A percentile compares a stretch with the other conserved stretches of the same genome.
These are phyloP conservation scores for Pygocentrus nattereri DNA, from an alignment of 2,797 vertebrate genomes.

Conservation along the genomic window DNA sequence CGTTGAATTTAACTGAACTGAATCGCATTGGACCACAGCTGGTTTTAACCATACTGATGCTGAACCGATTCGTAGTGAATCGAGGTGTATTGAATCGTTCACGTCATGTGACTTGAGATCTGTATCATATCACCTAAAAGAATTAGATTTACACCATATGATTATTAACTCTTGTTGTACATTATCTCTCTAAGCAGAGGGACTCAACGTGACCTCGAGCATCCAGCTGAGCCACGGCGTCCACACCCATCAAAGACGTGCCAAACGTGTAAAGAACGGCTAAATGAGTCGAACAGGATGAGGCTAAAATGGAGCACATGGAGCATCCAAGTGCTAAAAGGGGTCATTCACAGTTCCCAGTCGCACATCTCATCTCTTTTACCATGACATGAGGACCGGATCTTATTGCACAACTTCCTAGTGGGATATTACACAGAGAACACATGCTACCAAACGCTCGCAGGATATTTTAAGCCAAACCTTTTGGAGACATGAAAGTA, in stretches of 20 bases:
- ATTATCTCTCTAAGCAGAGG: too few relatives aligned
- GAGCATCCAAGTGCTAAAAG: slow-evolving; percentile 19
- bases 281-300: slow-evolving; percentile 26
- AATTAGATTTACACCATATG: too few relatives aligned
- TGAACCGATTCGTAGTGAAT: too few relatives aligned
- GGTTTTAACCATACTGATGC: too few relatives aligned
- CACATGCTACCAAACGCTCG: slow-evolving; percentile 53
- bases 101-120: too few relatives aligned
- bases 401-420: slow-evolving; percentile 62
- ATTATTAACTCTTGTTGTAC: too few relatives aligned
- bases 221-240: background rate
- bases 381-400: slow-evolving; percentile 33
- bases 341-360: slow-evolving; percentile 12
- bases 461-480: slow-evolving; percentile 61
- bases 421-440: slow-evolving; percentile 58
- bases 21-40: too few relatives aligned
- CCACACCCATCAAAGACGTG: slow-evolving; percentile 13
- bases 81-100: too few relatives aligned
- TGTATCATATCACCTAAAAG: too few relatives aligned
- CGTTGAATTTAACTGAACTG: too few relatives aligned
- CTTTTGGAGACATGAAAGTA: slow-evolving; percentile 63
- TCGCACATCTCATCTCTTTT: slow-evolving; percentile 28
- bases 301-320: slow-evolving; percentile 1
- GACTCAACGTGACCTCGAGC: background rate
- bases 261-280: background rate